These are phyloP conservation scores for Volucella inflata DNA, from an alignment of 2,888 invertebrate genomes.

Conservation along the genomic window DNA sequence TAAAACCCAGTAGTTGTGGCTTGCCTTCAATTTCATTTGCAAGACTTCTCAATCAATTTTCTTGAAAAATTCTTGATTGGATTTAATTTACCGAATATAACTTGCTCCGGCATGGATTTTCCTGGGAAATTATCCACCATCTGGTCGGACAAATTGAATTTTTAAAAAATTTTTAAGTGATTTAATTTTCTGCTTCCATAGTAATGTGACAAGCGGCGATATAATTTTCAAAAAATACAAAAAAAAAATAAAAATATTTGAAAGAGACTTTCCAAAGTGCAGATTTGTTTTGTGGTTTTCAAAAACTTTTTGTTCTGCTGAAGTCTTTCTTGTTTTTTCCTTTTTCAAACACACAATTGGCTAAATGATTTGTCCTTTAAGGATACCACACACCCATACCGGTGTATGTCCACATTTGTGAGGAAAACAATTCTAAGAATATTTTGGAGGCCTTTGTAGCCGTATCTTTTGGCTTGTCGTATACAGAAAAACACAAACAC, in stretches of 20 bases:
- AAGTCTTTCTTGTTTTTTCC: no score
- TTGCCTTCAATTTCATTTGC: background rate
- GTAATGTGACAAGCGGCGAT: conserved; percentile 31
- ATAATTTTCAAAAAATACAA: background rate
- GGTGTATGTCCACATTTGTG: no score
- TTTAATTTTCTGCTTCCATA: conserved; percentile 9
- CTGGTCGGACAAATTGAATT: conserved; percentile 14
- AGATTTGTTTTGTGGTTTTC: background rate
- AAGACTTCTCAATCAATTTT: conserved; percentile 12
- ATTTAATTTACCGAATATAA: conserved; percentile 9
- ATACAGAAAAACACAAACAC: no score
- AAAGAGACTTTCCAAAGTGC: conserved; percentile 4
- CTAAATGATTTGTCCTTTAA: conserved; percentile 19
- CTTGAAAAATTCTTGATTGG: conserved; percentile 9
- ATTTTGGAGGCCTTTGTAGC: no score
- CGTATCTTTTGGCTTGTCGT: no score
- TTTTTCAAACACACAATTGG: background rate
- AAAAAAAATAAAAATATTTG: no score
- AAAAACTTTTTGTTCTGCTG: conserved; percentile 2
- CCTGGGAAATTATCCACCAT: background rate
- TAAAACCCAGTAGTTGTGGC: background rate
- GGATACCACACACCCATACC: background rate
- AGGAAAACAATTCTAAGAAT: no score
- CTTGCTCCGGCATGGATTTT: background rate
- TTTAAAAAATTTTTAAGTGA: conserved; percentile 12